Conservation (phyloP, 2,888 invertebrate genomes). For the Amphipyra tragopoginis region DNA sequence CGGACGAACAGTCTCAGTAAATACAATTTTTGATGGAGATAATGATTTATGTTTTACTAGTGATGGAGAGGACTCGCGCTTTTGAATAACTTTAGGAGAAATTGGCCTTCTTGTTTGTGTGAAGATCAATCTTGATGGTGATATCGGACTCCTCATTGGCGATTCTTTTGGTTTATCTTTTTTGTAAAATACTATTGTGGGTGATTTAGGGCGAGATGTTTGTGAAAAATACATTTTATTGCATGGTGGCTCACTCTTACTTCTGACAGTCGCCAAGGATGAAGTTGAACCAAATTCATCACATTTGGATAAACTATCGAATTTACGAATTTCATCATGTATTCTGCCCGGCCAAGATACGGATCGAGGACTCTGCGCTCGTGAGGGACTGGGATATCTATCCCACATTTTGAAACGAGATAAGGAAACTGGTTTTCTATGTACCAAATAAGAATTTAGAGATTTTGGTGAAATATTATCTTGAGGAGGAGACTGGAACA, state of each 20-base stretch:
- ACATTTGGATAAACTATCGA: slow-evolving; percentile 82
- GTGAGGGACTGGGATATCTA: slow-evolving; percentile 83
- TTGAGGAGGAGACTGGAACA: slow-evolving; percentile 90
- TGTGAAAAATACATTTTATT: slow-evolving; percentile 88
- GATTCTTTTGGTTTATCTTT: slow-evolving; percentile 65
- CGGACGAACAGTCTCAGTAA: slow-evolving; percentile 81
- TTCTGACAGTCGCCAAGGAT: slow-evolving; percentile 88
- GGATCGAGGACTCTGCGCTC: slow-evolving; percentile 90
- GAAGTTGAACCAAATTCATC: slow-evolving; percentile 83
- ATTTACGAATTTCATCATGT: slow-evolving; percentile 86
- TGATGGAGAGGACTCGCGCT: slow-evolving; percentile 52
- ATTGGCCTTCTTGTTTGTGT: slow-evolving; percentile 79
- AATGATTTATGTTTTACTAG: slow-evolving; percentile 62
- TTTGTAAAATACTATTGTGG: slow-evolving; percentile 79
- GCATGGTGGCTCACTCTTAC: slow-evolving; percentile 91
- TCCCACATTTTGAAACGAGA: slow-evolving; percentile 93
- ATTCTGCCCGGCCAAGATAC: slow-evolving; percentile 91
- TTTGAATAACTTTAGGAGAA: slow-evolving; percentile 75
- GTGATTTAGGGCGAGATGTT: slow-evolving; percentile 85
- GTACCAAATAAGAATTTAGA: slow-evolving; percentile 91
- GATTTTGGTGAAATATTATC: slow-evolving; percentile 89
- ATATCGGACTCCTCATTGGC: slow-evolving; percentile 61
- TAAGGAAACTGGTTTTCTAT: slow-evolving; percentile 92
- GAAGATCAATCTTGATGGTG: slow-evolving; percentile 76
- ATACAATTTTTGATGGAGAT: slow-evolving; percentile 77